Base-by-base conservation (phyloP, 2,888 invertebrate species). In the Drosophila robusta region DNA sequence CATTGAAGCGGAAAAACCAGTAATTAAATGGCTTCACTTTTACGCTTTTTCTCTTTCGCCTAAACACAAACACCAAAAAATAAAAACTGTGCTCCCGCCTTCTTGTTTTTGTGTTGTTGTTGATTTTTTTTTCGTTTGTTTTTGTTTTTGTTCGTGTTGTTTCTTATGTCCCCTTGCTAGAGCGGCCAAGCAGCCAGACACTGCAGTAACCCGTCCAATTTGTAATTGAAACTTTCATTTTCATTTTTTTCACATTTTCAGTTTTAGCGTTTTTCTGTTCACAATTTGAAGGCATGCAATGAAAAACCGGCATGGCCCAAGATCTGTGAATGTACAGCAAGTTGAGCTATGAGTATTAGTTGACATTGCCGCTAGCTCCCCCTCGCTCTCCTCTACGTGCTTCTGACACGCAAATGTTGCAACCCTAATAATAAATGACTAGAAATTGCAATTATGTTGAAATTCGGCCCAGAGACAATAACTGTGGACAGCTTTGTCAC, bases 211-310 rank as follows among this genome's bases (percentile, higher is more conserved):
- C 49, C 47, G 78, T 62, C 66, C 70, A 81, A 73, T 80, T 78
- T 81, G 86, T 85, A 87, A 87, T 85, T 78, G 82, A 82, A 82
- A 82, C 82, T 82, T 82, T 82, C 88, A 69, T 82, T 87, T 82
- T 87, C 71, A 75, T 77, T 66, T 75, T 71, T 55, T 55, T 22
- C 61, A 50, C 42, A 41, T 72, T 52, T 70, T 56, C n/a, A 49
- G 41, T 60, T 52, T 45, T 45, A 18, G 12, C 41, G 44, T 32
- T 29, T 36, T 44, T 45, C 18, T 46, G 16, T 16, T 54, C 24
- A 34, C 38, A 45, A 38, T 38, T 63, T 58, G 22, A 5, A 63
- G 42, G 42, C 62, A 36, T 51, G 32, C 68, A 56, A 72, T 54
- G 60, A 63, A 72, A 75, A 75, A 63, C 72, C 57, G 58, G 70